Conservation (phyloP, 2,888 invertebrate species). For the Pseudococcus longispinus region DNA sequence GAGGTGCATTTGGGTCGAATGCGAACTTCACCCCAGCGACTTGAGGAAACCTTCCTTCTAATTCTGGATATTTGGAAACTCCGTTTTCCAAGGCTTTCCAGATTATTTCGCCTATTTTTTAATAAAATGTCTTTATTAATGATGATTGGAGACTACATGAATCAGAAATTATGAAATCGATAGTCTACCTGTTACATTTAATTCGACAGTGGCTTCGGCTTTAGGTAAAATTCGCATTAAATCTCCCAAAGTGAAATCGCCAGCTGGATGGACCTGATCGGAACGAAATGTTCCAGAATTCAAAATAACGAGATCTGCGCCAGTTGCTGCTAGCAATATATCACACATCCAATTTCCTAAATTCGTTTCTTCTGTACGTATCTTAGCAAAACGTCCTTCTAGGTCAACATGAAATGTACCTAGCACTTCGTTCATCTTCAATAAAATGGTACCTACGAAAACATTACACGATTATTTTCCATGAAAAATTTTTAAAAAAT, state of each 20-base stretch:
- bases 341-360: conserved; percentile 85
- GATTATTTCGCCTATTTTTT: conserved; percentile 69
- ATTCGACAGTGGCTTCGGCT: conserved; percentile 81
- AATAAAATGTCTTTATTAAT: neutral
- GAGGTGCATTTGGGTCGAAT: conserved; percentile 74
- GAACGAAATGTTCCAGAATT: conserved; percentile 88
- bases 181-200: conserved; percentile 72
- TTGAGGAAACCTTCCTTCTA: conserved; percentile 89
- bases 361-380: conserved; percentile 86
- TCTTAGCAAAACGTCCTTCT: conserved; percentile 82
- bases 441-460: conserved; percentile 75
- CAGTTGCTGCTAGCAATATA: conserved; percentile 82
- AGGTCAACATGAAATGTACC: conserved; percentile 85
- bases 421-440: conserved; percentile 82
- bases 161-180: conserved; percentile 28
- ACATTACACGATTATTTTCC: neutral
- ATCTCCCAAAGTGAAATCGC: conserved; percentile 84
- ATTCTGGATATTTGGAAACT: conserved; percentile 83
- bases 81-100: conserved; percentile 81
- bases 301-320: conserved; percentile 82
- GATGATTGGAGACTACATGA: neutral
- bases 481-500: neutral
- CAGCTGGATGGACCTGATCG: conserved; percentile 79
- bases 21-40: conserved; percentile 80
- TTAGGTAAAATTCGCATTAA: conserved; percentile 84